Conservation (phyloP, 2,113 vertebrate species). For the Xenotilapia longispinis region DNA sequence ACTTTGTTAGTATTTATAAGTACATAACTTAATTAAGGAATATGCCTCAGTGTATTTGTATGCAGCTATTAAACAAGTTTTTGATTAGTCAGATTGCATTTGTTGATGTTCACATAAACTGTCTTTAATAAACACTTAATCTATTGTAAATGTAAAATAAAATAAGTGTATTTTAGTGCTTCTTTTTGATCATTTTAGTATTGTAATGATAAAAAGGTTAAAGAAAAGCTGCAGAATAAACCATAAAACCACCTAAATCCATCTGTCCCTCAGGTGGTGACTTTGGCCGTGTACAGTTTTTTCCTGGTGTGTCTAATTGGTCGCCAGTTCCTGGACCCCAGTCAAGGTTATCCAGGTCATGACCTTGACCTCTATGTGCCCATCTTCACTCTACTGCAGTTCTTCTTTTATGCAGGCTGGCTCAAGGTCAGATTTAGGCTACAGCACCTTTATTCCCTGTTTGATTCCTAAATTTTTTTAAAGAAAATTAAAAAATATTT, state of each 20-base stretch:
- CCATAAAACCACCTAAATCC: accelerated
- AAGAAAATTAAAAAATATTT: not conserved
- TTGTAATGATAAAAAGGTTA: not conserved
- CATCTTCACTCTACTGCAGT: conserved; percentile 91
- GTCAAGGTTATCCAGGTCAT: conserved; percentile 81
- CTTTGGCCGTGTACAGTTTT: conserved; percentile 90
- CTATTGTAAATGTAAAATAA: not conserved
- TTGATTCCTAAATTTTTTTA: not conserved
- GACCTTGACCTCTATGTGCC: conserved; percentile 87
- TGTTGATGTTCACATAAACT: not conserved
- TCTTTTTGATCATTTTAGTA: accelerated
- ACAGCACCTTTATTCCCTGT: not conserved
- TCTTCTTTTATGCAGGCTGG: conserved; percentile 94
- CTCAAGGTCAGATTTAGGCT: conserved; percentile 78
- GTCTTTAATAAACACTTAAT: not conserved
- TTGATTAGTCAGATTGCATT: not conserved
- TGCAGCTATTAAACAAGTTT: accelerated
- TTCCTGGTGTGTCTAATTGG: conserved; percentile 91
- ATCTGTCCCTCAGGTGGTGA: conserved; percentile 78
- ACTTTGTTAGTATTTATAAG: accelerated
- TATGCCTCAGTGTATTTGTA: not conserved
- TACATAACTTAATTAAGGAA: not conserved
- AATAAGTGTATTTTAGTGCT: not conserved
- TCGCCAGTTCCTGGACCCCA: conserved; percentile 88
- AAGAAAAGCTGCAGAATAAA: not conserved